phyloP scores from a whole-genome alignment of 1,140 invertebrate species.

The Drosophila oshimai region DNA sequence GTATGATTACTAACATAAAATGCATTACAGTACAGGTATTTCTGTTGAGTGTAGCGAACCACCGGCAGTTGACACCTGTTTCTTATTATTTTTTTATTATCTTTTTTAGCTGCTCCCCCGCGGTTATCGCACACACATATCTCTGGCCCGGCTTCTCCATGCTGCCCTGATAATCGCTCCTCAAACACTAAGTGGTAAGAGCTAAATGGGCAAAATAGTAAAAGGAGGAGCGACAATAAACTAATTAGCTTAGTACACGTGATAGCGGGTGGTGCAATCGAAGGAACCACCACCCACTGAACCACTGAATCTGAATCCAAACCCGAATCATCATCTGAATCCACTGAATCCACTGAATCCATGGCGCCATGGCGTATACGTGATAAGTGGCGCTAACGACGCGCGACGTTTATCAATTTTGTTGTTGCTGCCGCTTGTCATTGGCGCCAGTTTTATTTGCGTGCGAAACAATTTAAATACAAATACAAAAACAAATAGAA shows the following conservation, averaged over 20 bases:
- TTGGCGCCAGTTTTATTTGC: conserved; percentile 79
- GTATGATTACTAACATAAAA: background rate
- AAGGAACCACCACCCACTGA: conserved; percentile 20
- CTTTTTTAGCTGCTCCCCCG: background rate
- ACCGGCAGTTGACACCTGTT: conserved; percentile 22
- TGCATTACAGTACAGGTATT: no score
- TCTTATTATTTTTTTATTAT: no score
- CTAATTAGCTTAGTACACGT: conserved; percentile 53
- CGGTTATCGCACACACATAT: conserved; percentile 41
- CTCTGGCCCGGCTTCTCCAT: conserved; percentile 3
- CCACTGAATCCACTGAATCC: conserved; percentile 6
- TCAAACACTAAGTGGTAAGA: background rate
- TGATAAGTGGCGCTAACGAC: conserved; percentile 80
- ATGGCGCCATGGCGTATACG: conserved; percentile 71
- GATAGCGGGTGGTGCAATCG: conserved; percentile 15
- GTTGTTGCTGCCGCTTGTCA: conserved; percentile 30
- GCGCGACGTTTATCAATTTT: conserved; percentile 75
- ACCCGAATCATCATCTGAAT: background rate
- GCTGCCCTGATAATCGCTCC: conserved; percentile 21
- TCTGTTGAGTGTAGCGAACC: background rate
- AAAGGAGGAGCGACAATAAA: conserved; percentile 14
- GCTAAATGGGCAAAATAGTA: background rate
- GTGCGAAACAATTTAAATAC: conserved; percentile 73
- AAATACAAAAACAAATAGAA: conserved; percentile 7
- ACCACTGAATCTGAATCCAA: background rate